phyloP scores from a whole-genome alignment of 1,140 invertebrate genomes.

The Drosophila kohkoa region DNA sequence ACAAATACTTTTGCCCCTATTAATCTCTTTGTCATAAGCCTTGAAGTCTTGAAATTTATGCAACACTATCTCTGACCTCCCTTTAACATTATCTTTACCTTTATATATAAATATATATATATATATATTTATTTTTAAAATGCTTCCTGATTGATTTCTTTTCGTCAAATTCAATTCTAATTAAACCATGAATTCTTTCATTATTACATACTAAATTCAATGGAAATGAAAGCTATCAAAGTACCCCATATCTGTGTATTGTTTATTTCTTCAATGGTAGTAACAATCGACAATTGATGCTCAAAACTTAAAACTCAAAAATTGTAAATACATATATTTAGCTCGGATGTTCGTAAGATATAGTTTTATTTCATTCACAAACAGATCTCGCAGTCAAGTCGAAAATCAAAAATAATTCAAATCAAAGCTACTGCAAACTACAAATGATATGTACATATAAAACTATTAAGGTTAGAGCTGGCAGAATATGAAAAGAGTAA shows the following conservation, averaged over 20 bases:
- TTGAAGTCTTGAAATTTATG: too few species aligned
- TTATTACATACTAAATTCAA: not conserved
- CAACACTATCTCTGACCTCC: too few species aligned
- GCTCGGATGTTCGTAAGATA: constrained; percentile 6
- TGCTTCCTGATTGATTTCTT: too few species aligned
- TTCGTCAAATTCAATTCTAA: too few species aligned
- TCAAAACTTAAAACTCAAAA: constrained; percentile 5
- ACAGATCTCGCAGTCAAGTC: constrained; percentile 69
- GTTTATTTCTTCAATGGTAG: not conserved
- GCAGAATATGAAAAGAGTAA: constrained; percentile 15
- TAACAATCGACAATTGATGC: not conserved
- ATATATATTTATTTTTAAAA: too few species aligned
- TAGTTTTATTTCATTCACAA: constrained; percentile 65
- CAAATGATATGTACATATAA: constrained; percentile 62
- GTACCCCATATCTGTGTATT: not conserved
- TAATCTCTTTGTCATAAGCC: too few species aligned
- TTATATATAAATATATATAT: too few species aligned
- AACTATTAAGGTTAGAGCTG: constrained; percentile 47
- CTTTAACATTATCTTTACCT: too few species aligned
- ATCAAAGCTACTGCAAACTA: constrained; percentile 62
- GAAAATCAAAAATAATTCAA: constrained; percentile 52
- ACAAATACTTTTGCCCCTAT: too few species aligned
- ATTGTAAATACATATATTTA: constrained; percentile 53
- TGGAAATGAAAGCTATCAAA: not conserved
- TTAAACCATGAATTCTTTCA: not conserved